Evolutionary conservation across 2,888 invertebrate species (phyloP).

Genomic region (Ichneumon xanthorius): DNA sequence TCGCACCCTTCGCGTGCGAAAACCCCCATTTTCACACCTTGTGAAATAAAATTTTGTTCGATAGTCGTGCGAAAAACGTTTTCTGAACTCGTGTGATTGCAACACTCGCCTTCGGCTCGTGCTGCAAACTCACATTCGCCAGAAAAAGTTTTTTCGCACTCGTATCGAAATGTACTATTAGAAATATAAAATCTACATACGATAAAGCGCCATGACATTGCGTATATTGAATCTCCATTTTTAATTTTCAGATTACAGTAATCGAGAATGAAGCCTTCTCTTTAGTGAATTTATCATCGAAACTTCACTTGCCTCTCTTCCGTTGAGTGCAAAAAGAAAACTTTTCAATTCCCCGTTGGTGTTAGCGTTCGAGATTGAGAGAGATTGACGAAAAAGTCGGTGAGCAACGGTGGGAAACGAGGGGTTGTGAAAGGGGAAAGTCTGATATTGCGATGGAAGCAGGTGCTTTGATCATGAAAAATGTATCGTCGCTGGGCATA

Average conservation of each 20-base stretch:
- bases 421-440: not conserved
- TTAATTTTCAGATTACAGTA: not conserved
- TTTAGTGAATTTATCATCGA: constrained; percentile 13
- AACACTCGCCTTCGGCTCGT: too few relatives aligned
- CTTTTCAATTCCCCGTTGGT: constrained; percentile 21
- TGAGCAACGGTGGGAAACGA: not conserved
- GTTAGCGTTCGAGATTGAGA: not conserved
- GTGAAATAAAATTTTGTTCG: too few relatives aligned
- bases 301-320: not conserved
- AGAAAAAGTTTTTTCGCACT: too few relatives aligned
- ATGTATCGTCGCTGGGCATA: constrained; percentile 21
- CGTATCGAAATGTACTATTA: too few relatives aligned
- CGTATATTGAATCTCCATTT: not conserved
- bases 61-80: too few relatives aligned
- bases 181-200: too few relatives aligned
- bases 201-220: too few relatives aligned
- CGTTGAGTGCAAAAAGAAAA: constrained; percentile 13
- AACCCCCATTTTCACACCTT: too few relatives aligned
- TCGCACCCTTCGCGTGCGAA: too few relatives aligned
- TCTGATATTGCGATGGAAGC: constrained; percentile 26
- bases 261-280: not conserved
- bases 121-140: too few relatives aligned
- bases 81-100: too few relatives aligned
- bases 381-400: constrained; percentile 2
- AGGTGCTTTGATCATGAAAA: constrained; percentile 30